Base-by-base conservation (phyloP, 2,797 vertebrate species). In the Acrossocheilus fasciatus region DNA sequence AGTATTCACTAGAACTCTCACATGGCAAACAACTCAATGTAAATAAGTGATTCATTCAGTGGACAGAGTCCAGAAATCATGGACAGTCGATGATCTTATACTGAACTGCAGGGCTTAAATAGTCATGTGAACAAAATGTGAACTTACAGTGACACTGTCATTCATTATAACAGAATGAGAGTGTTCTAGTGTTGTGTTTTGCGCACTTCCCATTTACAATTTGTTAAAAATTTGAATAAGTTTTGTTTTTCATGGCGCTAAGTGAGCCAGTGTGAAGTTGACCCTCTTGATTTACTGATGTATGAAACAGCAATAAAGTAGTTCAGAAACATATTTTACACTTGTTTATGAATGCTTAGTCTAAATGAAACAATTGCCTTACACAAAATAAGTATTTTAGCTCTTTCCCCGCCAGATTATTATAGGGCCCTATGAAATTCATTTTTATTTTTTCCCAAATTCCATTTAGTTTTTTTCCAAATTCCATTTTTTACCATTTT, bases 31-130 rank as follows among this genome's bases (percentile, higher is more conserved):
- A 66, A 8, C 54, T 43, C 36, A 3, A 5, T 78, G 52, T 41
- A 78, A 79, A 79, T 62, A 79, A 79, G 20, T 41, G 54, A 79
- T n/a, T 43, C 52, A 62, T 59, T 62, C 34, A 26, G 52, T 43
- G 36, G 36, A 59, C 36, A 78, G 76, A 59, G 76, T 79, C 76
- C 76, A 81, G 39, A 64, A 34, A 30, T 34, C 43, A 12, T n/a
- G 41, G 43, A 50, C 43, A 47, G n/a, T 50, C 9, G 3, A 81
- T 81, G 79, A 36, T 17, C 30, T 68, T 64, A 23, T 2, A 11
- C 64, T 69, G 43, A 69, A 52, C 79, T 68, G 62, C 43, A 34
- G 43, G 62, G 26, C 23, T 30, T 11, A 62, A 62, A 26, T 10
- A n/a, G n/a, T 80, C 41, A 36, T 36, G 34, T 68, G 26, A 34